Base-by-base conservation (phyloP, 2,797 vertebrate genomes). In the Sebastes vulpes region DNA sequence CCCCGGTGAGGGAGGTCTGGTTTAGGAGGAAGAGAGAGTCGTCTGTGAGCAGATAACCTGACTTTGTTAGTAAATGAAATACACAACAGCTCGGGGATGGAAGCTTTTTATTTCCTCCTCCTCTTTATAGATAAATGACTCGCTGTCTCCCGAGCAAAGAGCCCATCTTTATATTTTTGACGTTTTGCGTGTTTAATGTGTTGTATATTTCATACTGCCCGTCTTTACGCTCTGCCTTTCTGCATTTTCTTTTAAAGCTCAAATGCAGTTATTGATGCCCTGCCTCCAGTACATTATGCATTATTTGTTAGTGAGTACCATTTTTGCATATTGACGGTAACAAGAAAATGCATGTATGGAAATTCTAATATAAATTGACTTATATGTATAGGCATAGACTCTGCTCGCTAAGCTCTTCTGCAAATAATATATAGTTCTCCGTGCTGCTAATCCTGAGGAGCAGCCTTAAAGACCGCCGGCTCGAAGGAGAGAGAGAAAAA, bases 311-410 rank as follows among this genome's bases (percentile, higher is more conserved):
- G 98, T 98, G 98, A 98, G 98, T 97, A 96, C 96, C 97, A 96
- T 97, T 98, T 99, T 99, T 98, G 97, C 98, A 98, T 98, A 97
- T 97, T 98, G 98, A 98, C 97, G 97, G 97, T 98, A 99, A 99
- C 97, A 98, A 98, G 98, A 98, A 99, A 99, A 98, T 98, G 98
- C 98, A 98, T 97, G 97, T 98, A 99, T 98, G 97, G 97, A 97
- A 98, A 98, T 98, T 97, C 97, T 97, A 98, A 99, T 98, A 98
- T 98, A 99, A 98, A 99, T 97, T 98, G 98, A 99, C 97, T 98
- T 98, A 98, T 98, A 97, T 96, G 96, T 96, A 96, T 96, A 95
- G 91, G 95, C 94, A 93, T 91, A 92, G 96, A 96, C 97, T 98
- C 91, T 99, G 98, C 98, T 95, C 97, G 94, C 97, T 98, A 98